phyloP scores from a whole-genome alignment of 92 coral and sea anemone species.

The Porites rus region DNA sequence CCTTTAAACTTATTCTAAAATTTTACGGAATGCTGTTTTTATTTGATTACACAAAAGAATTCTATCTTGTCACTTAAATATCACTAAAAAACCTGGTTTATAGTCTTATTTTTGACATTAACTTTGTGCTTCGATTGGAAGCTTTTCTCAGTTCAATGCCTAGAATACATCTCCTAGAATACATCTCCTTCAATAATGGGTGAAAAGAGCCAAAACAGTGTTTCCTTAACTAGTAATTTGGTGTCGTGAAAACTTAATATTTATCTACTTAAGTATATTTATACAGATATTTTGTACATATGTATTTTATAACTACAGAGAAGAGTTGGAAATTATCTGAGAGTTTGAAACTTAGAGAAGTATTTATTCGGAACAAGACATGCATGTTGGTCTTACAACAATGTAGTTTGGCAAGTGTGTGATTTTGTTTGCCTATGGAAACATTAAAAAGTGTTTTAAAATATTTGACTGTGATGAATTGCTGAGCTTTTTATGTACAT shows the following conservation, averaged over 20 bases:
- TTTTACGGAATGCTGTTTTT: not conserved
- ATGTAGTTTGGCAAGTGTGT: slow-evolving; percentile 43
- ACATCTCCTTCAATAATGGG: no score
- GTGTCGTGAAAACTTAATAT: slow-evolving; percentile 78
- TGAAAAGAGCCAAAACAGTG: slow-evolving; percentile 18
- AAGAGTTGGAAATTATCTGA: slow-evolving; percentile 64
- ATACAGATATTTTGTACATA: slow-evolving; percentile 94
- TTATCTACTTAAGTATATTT: slow-evolving; percentile 94
- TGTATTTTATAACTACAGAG: slow-evolving; percentile 83
- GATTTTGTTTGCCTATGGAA: slow-evolving; percentile 37
- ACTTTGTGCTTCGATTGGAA: no score
- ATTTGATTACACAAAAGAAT: not conserved
- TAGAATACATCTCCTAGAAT: no score
- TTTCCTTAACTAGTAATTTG: slow-evolving; percentile 48
- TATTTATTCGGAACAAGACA: slow-evolving; percentile 49
- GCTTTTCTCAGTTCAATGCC: no score
- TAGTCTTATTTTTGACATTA: no score
- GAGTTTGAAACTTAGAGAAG: slow-evolving; percentile 63
- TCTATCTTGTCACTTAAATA: no score
- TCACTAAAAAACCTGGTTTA: not conserved
- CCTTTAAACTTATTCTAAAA: not conserved
- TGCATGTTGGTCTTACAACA: slow-evolving; percentile 48
- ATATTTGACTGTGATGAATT: not conserved
- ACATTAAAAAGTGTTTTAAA: slow-evolving; percentile 48
- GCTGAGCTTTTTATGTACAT: no score